Base-by-base conservation (phyloP, 2,113 vertebrate species). In the Deroptyus accipitrinus region DNA sequence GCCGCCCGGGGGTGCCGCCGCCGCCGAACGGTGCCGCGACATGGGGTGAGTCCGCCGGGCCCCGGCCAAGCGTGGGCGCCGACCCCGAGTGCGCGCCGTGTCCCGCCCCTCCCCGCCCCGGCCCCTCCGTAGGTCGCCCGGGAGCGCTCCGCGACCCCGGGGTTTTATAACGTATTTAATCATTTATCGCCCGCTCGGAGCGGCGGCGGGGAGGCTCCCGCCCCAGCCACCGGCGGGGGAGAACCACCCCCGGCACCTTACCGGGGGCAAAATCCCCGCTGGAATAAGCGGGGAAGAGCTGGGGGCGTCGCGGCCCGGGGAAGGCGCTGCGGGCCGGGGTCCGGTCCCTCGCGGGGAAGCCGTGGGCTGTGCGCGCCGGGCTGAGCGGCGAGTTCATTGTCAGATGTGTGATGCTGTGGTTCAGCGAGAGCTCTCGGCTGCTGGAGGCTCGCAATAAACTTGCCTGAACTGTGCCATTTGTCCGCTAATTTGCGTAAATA, bases 11-110 rank as follows among this genome's bases (percentile, higher is more conserved):
- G 66, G 89, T 84, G 39, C 84, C 88, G 95, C 79, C 73, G 95
- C 97, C 96, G 97, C 98, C 92, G 98, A 97, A 98, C 98, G 98
- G 97, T 94, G 88, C 95, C 84, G 91, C 31, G 96, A 98, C 95
- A 98, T 98, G 98, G 98, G 97, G 98, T 98, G 95, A 97, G 98
- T 97, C 90, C 57, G 66, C 78, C 52, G 55, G 42, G 44, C 37
- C 52, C 57, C 66, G 77, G 24, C 52, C 54, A 16, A 44, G 41
- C 81, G 72, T 49, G 80, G n/a, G 73, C 23, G 25, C 72, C 35
- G 75, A 8, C 55, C 55, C 20, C 57, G 66, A 66, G 84, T 31
- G 91, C 33, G 67, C 61, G 25, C 25, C 69, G n/a, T 70, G 24
- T 27, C 69, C 74, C n/a, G 55, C 37, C 64, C 59, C 75, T 22